Conservation (phyloP, 2,113 vertebrate genomes). For the Tor tambroides region DNA sequence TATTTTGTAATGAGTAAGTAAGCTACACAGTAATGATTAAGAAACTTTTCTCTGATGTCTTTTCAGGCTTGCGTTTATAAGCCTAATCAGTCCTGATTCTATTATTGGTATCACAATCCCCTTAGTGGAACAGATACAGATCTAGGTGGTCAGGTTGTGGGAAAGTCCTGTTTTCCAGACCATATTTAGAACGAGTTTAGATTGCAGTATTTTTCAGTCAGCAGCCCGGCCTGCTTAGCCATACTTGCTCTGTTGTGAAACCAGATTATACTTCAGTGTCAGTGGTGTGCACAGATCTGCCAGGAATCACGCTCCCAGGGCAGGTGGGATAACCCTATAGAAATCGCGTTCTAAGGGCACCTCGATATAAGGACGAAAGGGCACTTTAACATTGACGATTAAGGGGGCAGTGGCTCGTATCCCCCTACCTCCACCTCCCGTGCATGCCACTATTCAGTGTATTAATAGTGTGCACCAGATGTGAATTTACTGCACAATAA, state of each 20-base stretch:
- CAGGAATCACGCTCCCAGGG: background rate
- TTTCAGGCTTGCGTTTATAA: background rate
- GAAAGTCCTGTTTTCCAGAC: conserved; percentile 34
- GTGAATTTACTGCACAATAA: conserved; percentile 2
- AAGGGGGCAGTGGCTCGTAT: background rate
- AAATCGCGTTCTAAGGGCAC: no score
- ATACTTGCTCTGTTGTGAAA: conserved; percentile 26
- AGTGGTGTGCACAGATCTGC: background rate
- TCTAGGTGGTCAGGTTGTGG: conserved; percentile 26
- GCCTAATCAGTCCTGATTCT: background rate
- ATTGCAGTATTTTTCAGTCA: background rate
- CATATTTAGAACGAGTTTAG: conserved; percentile 17
- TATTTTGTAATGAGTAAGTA: background rate
- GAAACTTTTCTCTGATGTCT: background rate
- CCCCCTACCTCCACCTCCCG: no score
- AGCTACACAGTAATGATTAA: background rate
- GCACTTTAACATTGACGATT: no score
- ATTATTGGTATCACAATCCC: conserved; percentile 22
- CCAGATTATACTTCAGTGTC: conserved; percentile 37
- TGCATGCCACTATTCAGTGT: background rate
- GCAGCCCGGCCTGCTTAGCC: conserved; percentile 10
- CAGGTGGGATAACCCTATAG: background rate
- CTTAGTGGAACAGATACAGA: background rate
- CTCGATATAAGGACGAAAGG: no score
- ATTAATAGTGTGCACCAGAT: background rate